These are phyloP conservation scores for Coranthus polyacanthus DNA, from an alignment of 2,797 vertebrate species.

Conservation along the genomic window DNA sequence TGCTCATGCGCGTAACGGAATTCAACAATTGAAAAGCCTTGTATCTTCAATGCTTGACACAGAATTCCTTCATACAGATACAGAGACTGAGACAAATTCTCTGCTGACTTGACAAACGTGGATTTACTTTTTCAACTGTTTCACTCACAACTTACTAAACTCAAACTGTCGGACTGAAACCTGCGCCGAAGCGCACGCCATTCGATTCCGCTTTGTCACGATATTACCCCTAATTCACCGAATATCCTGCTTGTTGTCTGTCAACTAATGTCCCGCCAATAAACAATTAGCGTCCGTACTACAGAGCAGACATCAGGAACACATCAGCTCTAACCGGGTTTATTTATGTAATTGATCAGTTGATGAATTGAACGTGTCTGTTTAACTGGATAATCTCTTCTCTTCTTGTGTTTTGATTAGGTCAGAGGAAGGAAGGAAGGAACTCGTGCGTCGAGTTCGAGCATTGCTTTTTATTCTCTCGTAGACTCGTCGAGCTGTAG, in stretches of 20 bases:
- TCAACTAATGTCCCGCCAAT: constrained; percentile 40
- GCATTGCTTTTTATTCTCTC: not conserved
- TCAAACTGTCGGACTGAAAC: too few relatives aligned
- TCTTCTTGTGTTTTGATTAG: constrained; percentile 30
- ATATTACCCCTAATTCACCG: constrained; percentile 45
- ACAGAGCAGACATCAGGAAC: constrained; percentile 53
- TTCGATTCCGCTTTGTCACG: too few relatives aligned
- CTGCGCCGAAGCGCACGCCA: too few relatives aligned
- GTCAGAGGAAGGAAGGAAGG: constrained; percentile 69
- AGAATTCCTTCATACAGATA: too few relatives aligned
- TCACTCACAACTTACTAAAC: too few relatives aligned
- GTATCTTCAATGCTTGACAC: too few relatives aligned
- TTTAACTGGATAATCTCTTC: constrained; percentile 50
- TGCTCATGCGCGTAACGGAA: too few relatives aligned
- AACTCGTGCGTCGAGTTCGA: constrained; percentile 16
- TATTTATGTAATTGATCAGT: constrained; percentile 44
- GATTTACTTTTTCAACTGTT: too few relatives aligned
- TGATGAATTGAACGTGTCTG: constrained; percentile 60
- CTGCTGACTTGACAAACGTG: too few relatives aligned
- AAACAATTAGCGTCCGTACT: constrained; percentile 49
- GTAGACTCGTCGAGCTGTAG: too few relatives aligned
- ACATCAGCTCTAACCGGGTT: constrained; percentile 55
- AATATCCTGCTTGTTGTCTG: constrained; percentile 29
- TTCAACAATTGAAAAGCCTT: too few relatives aligned
- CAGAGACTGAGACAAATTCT: too few relatives aligned